A percentile compares a stretch with the other conserved stretches of the same genome.
Conservation (phyloP, 2,797 vertebrate species). For the Odontamblyopus lacepedii region DNA sequence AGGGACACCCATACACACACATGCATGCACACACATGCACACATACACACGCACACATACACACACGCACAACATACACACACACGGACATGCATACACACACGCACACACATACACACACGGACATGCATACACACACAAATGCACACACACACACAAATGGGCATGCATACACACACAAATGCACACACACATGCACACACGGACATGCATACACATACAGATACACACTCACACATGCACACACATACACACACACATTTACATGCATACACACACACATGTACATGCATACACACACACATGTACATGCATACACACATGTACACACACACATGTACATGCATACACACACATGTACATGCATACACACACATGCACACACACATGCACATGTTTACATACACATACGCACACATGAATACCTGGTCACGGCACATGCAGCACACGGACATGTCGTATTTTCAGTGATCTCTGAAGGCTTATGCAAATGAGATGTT, state of each 20-base stretch:
- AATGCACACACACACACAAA: neutral
- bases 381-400: neutral
- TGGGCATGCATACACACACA: neutral
- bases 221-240: slow-evolving; percentile 29
- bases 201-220: slow-evolving; percentile 25
- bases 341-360: slow-evolving; percentile 49
- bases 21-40: neutral
- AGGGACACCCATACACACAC: slow-evolving; percentile 34
- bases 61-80: neutral
- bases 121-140: slow-evolving; percentile 49
- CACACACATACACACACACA: slow-evolving; percentile 55
- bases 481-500: neutral
- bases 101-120: no score
- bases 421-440: no score
- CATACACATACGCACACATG: no score
- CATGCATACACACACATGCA: slow-evolving; percentile 44
- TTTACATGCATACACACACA: neutral
- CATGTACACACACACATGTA: neutral
- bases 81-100: no score
- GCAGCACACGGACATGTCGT: neutral
- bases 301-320: slow-evolving; percentile 58
- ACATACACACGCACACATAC: no score
- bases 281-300: slow-evolving; percentile 24
- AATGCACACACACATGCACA: neutral
- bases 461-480: neutral